These are phyloP conservation scores for Sesia apiformis DNA, from an alignment of 2,888 invertebrate species.

Conservation along the genomic window DNA sequence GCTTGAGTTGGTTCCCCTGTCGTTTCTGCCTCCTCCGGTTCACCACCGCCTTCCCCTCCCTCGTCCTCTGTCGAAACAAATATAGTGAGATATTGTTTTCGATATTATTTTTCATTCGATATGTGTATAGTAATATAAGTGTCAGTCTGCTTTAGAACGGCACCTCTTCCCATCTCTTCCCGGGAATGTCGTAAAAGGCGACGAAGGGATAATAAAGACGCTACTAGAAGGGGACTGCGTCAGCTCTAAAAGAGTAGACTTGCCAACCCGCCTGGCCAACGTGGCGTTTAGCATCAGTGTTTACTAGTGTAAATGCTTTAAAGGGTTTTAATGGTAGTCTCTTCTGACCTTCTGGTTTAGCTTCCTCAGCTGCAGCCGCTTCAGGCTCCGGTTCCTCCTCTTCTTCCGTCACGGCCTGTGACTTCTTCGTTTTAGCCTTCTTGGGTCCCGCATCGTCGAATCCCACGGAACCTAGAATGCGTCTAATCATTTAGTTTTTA, in stretches of 20 bases:
- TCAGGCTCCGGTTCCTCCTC: slow-evolving; percentile 60
- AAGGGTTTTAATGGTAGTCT: neutral
- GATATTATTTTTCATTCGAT: too few relatives aligned
- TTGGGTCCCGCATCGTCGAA: slow-evolving; percentile 70
- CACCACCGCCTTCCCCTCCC: neutral
- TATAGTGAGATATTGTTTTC: neutral
- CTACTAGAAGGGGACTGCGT: too few relatives aligned
- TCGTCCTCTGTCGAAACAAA: slow-evolving; percentile 26
- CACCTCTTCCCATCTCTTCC: too few relatives aligned
- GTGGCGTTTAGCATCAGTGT: too few relatives aligned
- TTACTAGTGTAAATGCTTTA: too few relatives aligned
- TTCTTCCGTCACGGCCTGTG: slow-evolving; percentile 51
- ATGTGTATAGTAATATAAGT: too few relatives aligned
- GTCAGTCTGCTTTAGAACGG: too few relatives aligned
- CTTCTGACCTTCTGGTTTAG: slow-evolving; percentile 39
- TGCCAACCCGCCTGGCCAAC: too few relatives aligned
- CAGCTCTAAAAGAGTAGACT: too few relatives aligned
- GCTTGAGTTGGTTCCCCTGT: slow-evolving; percentile 22
- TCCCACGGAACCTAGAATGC: slow-evolving; percentile 45
- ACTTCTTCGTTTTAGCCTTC: slow-evolving; percentile 58
- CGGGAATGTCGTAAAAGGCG: too few relatives aligned
- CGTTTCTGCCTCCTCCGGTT: slow-evolving; percentile 14
- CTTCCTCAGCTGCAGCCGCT: slow-evolving; percentile 33
- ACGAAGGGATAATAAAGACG: too few relatives aligned
- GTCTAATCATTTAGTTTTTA: too few relatives aligned